Evolutionary conservation across 2,113 vertebrate species (phyloP).

Genomic region (Andinoacara biseriatus): DNA sequence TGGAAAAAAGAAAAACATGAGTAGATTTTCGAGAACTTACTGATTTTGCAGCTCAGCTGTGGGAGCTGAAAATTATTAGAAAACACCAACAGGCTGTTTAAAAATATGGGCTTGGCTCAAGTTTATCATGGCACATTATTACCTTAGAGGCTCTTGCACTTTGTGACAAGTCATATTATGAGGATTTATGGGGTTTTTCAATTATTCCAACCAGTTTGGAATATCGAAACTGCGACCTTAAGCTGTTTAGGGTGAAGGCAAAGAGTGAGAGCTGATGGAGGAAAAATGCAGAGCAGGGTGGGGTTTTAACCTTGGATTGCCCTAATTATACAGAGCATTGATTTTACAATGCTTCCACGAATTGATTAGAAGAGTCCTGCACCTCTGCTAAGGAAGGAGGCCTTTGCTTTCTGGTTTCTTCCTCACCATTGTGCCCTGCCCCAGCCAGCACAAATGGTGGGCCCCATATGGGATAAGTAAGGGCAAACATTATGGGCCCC

Average conservation of each 20-base stretch:
- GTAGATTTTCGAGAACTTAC: conserved; percentile 25
- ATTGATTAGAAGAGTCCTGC: conserved; percentile 88
- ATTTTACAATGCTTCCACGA: conserved; percentile 93
- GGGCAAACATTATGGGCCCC: no score
- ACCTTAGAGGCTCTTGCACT: conserved; percentile 34
- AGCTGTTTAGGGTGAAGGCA: conserved; percentile 57
- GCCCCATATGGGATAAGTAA: no score
- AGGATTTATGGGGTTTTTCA: conserved; percentile 55
- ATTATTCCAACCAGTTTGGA: conserved; percentile 64
- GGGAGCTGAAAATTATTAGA: conserved; percentile 38
- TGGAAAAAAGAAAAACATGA: conserved; percentile 18
- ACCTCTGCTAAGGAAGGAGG: conserved; percentile 82
- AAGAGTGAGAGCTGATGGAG: conserved; percentile 70
- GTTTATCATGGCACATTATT: conserved; percentile 38
- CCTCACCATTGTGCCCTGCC: conserved; percentile 1
- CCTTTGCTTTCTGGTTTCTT: conserved; percentile 37
- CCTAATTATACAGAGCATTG: conserved; percentile 96
- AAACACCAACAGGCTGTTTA: conserved; percentile 46
- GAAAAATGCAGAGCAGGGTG: conserved; percentile 74
- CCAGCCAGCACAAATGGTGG: no score
- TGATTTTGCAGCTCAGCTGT: conserved; percentile 6
- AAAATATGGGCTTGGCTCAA: conserved; percentile 16
- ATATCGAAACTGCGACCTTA: conserved; percentile 61
- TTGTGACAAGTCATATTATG: conserved; percentile 34
- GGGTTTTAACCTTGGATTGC: conserved; percentile 92